Percentiles rank a stretch among this genome's conserved stretches.
Evolutionary conservation across 2,888 invertebrate species (phyloP).

Genomic region (Spodoptera exigua): DNA sequence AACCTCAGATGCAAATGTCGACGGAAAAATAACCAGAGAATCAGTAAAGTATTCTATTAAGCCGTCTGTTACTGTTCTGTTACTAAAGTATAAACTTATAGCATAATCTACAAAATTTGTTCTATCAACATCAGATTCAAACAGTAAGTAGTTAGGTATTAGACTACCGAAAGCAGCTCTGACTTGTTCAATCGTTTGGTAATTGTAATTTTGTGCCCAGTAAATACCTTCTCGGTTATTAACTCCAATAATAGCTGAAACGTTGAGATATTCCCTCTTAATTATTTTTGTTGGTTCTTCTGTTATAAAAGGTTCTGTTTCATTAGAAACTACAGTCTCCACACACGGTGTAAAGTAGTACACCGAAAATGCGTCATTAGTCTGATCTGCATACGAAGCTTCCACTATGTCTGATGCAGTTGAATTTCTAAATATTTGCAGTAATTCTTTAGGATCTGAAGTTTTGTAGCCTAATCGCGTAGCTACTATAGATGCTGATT

Average conservation of each 20-base stretch:
- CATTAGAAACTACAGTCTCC: conserved; percentile 41
- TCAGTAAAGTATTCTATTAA: conserved; percentile 67
- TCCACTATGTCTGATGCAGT: conserved; percentile 58
- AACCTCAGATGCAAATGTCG: conserved; percentile 42
- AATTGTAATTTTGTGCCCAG: conserved; percentile 58
- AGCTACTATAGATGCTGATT: conserved; percentile 55
- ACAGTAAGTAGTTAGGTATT: conserved; percentile 58
- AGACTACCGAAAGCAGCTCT: conserved; percentile 47
- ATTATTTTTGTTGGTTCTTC: conserved; percentile 52
- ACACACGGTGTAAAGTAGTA: conserved; percentile 61
- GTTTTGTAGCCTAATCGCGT: conserved; percentile 59
- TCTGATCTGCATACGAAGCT: conserved; percentile 49
- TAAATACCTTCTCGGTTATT: conserved; percentile 67
- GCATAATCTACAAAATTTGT: conserved; percentile 48
- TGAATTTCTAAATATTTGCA: conserved; percentile 60
- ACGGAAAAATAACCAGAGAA: conserved; percentile 56
- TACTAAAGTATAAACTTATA: conserved; percentile 60
- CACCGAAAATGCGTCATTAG: conserved; percentile 52
- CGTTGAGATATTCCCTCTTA: conserved; percentile 39
- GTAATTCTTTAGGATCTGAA: conserved; percentile 58
- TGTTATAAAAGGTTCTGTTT: conserved; percentile 49
- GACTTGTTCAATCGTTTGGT: conserved; percentile 43
- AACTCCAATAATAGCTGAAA: conserved; percentile 64
- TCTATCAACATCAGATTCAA: conserved; percentile 50
- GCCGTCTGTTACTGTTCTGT: conserved; percentile 38